phyloP scores from a whole-genome alignment of 2,797 vertebrate genomes.

The Coilia nasus region DNA sequence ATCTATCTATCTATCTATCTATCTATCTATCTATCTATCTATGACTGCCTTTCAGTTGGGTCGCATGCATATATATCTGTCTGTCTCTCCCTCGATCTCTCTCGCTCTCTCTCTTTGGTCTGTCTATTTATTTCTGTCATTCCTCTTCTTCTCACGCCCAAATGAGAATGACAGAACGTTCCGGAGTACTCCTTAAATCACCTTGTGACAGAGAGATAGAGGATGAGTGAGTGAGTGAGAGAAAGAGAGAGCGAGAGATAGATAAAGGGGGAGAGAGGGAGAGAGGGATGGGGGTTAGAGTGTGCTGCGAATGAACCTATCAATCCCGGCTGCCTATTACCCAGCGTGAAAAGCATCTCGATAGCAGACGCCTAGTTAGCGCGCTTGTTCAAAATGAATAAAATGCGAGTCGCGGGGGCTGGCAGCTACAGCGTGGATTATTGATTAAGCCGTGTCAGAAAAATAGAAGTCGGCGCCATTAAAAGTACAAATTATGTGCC shows the following conservation, averaged over 20 bases:
- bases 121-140: conserved; percentile 49
- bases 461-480: conserved; percentile 81
- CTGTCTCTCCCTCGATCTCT: conserved; percentile 61
- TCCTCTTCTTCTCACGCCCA: conserved; percentile 42
- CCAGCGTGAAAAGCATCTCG: conserved; percentile 75
- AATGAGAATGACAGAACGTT: conserved; percentile 55
- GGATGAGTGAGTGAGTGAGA: conserved; percentile 32
- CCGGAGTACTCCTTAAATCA: conserved; percentile 74
- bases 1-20: not conserved
- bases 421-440: conserved; percentile 74
- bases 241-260: conserved; percentile 55
- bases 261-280: conserved; percentile 27
- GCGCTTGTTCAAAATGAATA: conserved; percentile 84
- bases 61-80: conserved; percentile 35
- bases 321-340: conserved; percentile 82
- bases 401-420: conserved; percentile 70
- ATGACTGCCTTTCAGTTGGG: not conserved
- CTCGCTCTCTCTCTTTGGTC: conserved; percentile 42
- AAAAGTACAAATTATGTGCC: conserved; percentile 85
- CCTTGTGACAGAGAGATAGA: conserved; percentile 69
- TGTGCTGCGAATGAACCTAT: conserved; percentile 81
- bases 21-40: conserved; percentile 18
- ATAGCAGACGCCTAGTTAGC: conserved; percentile 81
- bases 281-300: conserved; percentile 73
- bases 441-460: conserved; percentile 84